A percentile compares a stretch with the other conserved stretches of the same genome.
These are phyloP conservation scores for Calonectris borealis DNA, from an alignment of 2,113 vertebrate species.

Conservation along the genomic window DNA sequence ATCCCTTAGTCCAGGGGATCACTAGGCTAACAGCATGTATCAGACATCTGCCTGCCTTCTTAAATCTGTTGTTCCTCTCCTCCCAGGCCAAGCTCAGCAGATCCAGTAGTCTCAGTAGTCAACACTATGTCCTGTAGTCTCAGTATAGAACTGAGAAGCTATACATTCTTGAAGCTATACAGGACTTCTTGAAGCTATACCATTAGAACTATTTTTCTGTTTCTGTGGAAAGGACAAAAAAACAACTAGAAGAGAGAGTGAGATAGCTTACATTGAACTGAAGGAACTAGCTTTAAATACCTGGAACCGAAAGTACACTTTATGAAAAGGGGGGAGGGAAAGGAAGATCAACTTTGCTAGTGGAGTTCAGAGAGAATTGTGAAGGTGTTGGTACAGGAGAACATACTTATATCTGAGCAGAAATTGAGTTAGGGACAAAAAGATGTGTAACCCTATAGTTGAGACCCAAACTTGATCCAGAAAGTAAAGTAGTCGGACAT, in stretches of 20 bases:
- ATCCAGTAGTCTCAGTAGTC: not conserved
- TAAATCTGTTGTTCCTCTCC: not conserved
- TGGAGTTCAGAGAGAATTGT: not conserved
- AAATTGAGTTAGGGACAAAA: not conserved
- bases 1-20: not conserved
- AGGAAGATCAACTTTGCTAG: not conserved
- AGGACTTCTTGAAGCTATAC: not conserved
- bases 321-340: not conserved
- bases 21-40: not conserved
- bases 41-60: not conserved
- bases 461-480: not conserved
- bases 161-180: too few relatives aligned
- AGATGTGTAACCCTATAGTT: not conserved
- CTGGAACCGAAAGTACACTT: rapidly evolving
- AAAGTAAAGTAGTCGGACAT: not conserved
- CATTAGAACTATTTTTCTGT: not conserved
- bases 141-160: too few relatives aligned
- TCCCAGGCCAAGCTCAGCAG: not conserved
- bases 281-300: not conserved
- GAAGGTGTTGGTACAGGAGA: not conserved
- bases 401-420: not conserved
- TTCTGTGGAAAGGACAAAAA: not conserved
- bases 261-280: not conserved
- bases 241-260: not conserved
- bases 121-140: not conserved